These are phyloP conservation scores for Limnephilus auricula DNA, from an alignment of 2,888 invertebrate species.

Conservation along the genomic window DNA sequence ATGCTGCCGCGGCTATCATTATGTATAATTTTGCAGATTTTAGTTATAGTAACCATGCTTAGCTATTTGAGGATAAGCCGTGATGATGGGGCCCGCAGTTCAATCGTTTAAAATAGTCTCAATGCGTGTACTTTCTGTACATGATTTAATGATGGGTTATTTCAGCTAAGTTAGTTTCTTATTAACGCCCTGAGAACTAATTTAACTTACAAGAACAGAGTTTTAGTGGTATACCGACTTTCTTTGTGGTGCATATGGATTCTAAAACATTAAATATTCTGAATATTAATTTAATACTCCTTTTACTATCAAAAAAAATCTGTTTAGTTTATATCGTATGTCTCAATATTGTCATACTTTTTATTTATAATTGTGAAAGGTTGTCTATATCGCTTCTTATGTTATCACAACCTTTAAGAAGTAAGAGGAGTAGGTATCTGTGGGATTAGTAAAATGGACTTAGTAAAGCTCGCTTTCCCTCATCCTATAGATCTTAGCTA, in stretches of 20 bases:
- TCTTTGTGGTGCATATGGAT: background rate
- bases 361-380: too few relatives aligned
- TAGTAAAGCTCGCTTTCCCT: too few relatives aligned
- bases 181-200: background rate
- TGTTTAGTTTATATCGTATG: too few relatives aligned
- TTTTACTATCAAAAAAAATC: background rate
- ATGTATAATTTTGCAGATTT: background rate
- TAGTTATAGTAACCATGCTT: background rate
- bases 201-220: background rate
- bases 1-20: background rate
- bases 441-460: too few relatives aligned
- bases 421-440: too few relatives aligned
- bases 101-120: background rate
- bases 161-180: background rate
- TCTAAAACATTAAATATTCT: background rate
- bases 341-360: too few relatives aligned
- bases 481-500: too few relatives aligned
- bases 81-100: background rate
- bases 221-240: background rate
- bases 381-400: too few relatives aligned
- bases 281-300: too few relatives aligned
- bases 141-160: background rate
- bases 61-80: background rate
- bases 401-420: too few relatives aligned
- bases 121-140: background rate